Conservation (phyloP, 2,113 vertebrate genomes). For the Anguilla rostrata region DNA sequence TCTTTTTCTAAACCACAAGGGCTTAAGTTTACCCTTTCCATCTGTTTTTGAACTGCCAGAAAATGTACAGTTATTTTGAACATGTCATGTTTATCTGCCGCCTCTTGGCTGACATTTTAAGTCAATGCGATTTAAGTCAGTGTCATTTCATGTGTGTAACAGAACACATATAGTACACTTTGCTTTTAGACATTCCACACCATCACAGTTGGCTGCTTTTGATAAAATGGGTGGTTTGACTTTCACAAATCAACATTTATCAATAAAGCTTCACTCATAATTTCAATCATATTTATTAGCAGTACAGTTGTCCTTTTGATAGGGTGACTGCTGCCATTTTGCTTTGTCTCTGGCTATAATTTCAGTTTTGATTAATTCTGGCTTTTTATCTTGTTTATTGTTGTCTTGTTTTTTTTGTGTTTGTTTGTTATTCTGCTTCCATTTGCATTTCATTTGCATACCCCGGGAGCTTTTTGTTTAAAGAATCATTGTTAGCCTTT, state of each 20-base stretch:
- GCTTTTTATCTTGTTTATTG: background rate
- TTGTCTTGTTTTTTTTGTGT: too few relatives aligned
- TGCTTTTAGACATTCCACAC: background rate
- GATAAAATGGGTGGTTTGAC: background rate
- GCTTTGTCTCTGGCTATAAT: background rate
- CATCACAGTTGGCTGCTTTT: background rate
- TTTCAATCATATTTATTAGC: background rate
- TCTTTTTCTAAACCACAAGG: background rate
- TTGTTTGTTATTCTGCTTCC: too few relatives aligned
- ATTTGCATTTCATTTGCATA: too few relatives aligned
- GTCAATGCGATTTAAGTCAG: background rate
- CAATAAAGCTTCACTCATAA: background rate
- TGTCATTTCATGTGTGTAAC: background rate
- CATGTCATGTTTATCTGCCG: background rate
- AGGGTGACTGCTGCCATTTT: background rate
- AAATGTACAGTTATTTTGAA: background rate
- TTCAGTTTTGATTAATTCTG: background rate
- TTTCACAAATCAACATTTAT: background rate
- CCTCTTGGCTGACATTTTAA: background rate
- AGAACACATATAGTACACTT: background rate
- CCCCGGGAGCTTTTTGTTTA: too few relatives aligned
- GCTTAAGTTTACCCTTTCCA: background rate
- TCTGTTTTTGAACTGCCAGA: background rate
- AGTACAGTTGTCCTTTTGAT: background rate
- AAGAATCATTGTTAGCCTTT: too few relatives aligned